These are phyloP conservation scores for Diadophis punctatus DNA, from an alignment of 2,113 vertebrate species.

Conservation along the genomic window DNA sequence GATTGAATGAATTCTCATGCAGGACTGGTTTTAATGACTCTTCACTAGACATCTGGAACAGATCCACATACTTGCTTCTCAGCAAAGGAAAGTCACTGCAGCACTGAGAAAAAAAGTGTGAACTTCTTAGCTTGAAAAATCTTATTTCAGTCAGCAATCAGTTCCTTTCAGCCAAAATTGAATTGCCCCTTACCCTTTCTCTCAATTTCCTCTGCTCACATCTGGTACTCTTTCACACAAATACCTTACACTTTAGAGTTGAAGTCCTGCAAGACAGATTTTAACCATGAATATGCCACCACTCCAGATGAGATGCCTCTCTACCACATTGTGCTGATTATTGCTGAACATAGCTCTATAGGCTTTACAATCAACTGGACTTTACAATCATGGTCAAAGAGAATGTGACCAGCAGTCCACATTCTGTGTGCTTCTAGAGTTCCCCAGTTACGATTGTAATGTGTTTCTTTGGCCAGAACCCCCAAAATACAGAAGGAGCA, in stretches of 20 bases:
- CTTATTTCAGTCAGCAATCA: not conserved
- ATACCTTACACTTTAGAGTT: not conserved
- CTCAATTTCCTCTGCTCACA: not conserved
- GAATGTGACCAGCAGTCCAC: not conserved
- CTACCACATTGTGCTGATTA: not conserved
- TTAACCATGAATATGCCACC: not conserved
- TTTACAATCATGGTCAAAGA: not conserved
- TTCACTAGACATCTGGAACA: not conserved
- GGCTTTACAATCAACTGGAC: not conserved
- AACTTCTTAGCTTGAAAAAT: not conserved
- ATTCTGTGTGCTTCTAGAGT: not conserved
- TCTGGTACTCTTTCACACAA: not conserved
- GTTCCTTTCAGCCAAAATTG: not conserved
- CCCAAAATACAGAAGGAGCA: not conserved
- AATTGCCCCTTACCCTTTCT: not conserved
- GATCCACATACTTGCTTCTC: not conserved
- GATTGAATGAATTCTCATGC: not conserved
- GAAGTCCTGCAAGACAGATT: not conserved
- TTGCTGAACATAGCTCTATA: not conserved
- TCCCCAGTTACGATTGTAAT: not conserved
- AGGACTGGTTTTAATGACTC: not conserved
- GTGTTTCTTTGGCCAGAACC: not conserved
- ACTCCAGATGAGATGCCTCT: not conserved
- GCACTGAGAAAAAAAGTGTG: not conserved
- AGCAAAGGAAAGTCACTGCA: not conserved